Evolutionary conservation across 2,888 invertebrate genomes (phyloP).

Genomic region (Spodoptera littoralis): DNA sequence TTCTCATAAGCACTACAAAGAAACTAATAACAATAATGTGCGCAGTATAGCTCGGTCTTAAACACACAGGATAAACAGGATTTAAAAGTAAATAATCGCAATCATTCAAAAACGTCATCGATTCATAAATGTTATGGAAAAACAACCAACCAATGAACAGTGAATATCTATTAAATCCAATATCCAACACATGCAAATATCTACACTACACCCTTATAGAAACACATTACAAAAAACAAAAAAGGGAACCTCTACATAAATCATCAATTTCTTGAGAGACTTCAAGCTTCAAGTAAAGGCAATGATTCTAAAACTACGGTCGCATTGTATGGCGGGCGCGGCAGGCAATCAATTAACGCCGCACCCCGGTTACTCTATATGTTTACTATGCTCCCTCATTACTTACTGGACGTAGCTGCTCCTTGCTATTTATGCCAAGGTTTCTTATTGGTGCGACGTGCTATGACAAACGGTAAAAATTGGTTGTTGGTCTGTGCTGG

Average conservation of each 20-base stretch:
- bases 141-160: too few relatives aligned
- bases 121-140: too few relatives aligned
- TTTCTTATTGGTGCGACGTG: constrained; percentile 61
- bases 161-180: too few relatives aligned
- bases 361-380: constrained; percentile 81
- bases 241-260: constrained; percentile 24
- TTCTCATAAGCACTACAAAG: too few relatives aligned
- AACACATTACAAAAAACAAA: constrained; percentile 30
- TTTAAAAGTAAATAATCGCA: too few relatives aligned
- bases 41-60: too few relatives aligned
- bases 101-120: too few relatives aligned
- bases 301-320: constrained; percentile 58
- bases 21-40: too few relatives aligned
- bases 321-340: constrained; percentile 72
- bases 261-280: constrained; percentile 34
- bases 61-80: background rate
- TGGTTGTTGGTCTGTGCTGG: constrained; percentile 17
- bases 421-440: constrained; percentile 68
- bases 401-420: constrained; percentile 79
- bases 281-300: constrained; percentile 25
- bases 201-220: background rate
- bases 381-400: constrained; percentile 83
- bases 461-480: constrained; percentile 43
- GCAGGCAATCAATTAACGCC: constrained; percentile 83
- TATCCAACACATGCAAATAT: too few relatives aligned